Conservation (phyloP, 2,113 vertebrate species). For the Lepus americanus region DNA sequence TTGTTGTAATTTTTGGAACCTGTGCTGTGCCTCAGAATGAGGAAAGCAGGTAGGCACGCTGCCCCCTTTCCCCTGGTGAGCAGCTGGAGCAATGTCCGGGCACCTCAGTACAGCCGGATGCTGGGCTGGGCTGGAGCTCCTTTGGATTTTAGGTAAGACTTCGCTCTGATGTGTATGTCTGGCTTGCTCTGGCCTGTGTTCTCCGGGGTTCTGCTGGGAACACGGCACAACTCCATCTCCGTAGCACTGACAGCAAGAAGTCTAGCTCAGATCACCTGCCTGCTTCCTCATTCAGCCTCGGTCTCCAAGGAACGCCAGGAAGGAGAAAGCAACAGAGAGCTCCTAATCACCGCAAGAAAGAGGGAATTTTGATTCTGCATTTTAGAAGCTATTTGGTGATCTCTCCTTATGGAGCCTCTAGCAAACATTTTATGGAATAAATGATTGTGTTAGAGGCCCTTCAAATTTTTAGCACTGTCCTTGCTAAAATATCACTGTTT, state of each 20-base stretch:
- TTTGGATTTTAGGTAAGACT: not conserved
- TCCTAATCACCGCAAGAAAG: not conserved
- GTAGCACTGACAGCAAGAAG: not conserved
- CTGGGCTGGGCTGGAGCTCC: not conserved
- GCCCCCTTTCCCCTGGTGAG: not conserved
- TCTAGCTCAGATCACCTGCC: not conserved
- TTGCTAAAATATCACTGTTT: not conserved
- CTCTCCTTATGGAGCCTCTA: not conserved
- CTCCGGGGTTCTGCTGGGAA: not conserved
- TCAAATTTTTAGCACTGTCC: not conserved
- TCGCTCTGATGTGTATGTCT: accelerated
- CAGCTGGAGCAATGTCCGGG: not conserved
- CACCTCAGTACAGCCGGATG: not conserved
- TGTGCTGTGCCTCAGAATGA: too few relatives aligned
- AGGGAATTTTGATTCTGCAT: not conserved
- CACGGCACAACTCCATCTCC: not conserved
- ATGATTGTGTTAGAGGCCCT: not conserved
- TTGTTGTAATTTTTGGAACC: too few relatives aligned
- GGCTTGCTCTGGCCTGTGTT: not conserved
- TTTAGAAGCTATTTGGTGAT: not conserved
- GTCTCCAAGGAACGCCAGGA: not conserved
- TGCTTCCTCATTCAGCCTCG: too few relatives aligned
- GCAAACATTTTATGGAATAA: not conserved
- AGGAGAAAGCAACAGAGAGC: not conserved
- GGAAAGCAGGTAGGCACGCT: not conserved